Conservation (phyloP, 2,888 invertebrate genomes). For the Ametastegia equiseti region DNA sequence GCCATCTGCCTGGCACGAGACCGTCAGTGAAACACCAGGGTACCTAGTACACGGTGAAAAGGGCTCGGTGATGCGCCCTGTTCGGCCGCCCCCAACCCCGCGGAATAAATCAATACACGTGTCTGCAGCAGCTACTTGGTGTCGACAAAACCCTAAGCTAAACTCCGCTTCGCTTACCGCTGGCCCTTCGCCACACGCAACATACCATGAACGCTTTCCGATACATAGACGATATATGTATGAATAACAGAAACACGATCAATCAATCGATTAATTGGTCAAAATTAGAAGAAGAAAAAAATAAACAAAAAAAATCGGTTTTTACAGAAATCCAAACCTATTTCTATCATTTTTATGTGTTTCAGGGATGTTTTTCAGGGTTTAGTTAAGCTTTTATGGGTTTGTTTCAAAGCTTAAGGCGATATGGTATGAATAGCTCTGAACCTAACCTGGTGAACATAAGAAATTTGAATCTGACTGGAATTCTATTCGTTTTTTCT, state of each 20-base stretch:
- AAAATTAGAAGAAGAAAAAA: too few species aligned
- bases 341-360: too few species aligned
- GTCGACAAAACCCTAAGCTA: constrained; percentile 50
- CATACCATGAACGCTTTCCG: not conserved
- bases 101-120: constrained; percentile 76
- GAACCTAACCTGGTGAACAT: too few species aligned
- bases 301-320: too few species aligned
- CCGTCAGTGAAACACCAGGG: constrained; percentile 4
- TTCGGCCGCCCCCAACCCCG: constrained; percentile 58
- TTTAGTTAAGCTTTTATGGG: too few species aligned
- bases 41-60: constrained; percentile 40
- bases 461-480: too few species aligned
- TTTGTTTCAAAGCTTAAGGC: too few species aligned
- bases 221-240: not conserved
- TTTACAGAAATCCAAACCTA: too few species aligned
- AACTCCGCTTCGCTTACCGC: constrained; percentile 19
- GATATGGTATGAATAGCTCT: too few species aligned
- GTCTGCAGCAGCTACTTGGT: constrained; percentile 69
- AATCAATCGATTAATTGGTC: too few species aligned
- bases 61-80: constrained; percentile 43
- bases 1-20: constrained; percentile 64
- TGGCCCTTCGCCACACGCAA: constrained; percentile 3
- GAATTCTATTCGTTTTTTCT: too few species aligned
- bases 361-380: too few species aligned
- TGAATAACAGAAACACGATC: not conserved